These are phyloP conservation scores for Pelmatolapia mariae DNA, from an alignment of 2,113 vertebrate species.

Conservation along the genomic window DNA sequence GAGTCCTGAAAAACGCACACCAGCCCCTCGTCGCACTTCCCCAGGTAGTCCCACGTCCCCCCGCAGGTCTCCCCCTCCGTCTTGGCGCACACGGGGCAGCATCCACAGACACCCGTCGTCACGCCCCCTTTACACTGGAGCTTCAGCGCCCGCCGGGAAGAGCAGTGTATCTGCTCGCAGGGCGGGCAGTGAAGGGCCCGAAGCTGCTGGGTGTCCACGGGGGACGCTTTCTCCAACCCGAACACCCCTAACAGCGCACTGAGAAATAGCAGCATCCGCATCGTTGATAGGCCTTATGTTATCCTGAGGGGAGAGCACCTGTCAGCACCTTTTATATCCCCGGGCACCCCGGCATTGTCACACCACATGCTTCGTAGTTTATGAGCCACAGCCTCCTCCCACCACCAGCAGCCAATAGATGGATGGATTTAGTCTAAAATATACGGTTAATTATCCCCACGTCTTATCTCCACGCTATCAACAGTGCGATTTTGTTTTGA, in stretches of 20 bases:
- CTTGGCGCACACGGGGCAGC: slow-evolving; percentile 64
- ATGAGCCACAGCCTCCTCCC: slow-evolving; percentile 53
- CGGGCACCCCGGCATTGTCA: background rate
- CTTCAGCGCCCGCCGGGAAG: slow-evolving; percentile 43
- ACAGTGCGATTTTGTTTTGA: slow-evolving; percentile 47
- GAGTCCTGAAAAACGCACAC: slow-evolving; percentile 53
- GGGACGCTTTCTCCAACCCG: background rate
- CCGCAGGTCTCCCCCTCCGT: slow-evolving; percentile 61
- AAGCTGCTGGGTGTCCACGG: slow-evolving; percentile 17
- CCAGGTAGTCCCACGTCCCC: slow-evolving; percentile 69
- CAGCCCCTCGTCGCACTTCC: slow-evolving; percentile 68
- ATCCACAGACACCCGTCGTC: slow-evolving; percentile 66
- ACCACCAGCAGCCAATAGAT: slow-evolving; percentile 60
- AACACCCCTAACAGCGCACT: background rate
- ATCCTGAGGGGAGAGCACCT: background rate
- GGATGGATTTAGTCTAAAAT: background rate
- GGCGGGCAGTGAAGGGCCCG: slow-evolving; percentile 64
- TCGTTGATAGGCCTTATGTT: background rate
- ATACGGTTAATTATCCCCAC: slow-evolving; percentile 49
- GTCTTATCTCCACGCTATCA: slow-evolving; percentile 69
- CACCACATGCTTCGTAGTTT: background rate
- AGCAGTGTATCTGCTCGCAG: slow-evolving; percentile 68
- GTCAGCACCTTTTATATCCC: slow-evolving; percentile 33
- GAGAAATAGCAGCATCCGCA: slow-evolving; percentile 17
- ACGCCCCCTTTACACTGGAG: slow-evolving; percentile 63